Evolutionary conservation across 2,888 invertebrate genomes (phyloP), one percentile per base, ranked within the genome.

Genomic region (Tolmerus cingulatus): DNA sequence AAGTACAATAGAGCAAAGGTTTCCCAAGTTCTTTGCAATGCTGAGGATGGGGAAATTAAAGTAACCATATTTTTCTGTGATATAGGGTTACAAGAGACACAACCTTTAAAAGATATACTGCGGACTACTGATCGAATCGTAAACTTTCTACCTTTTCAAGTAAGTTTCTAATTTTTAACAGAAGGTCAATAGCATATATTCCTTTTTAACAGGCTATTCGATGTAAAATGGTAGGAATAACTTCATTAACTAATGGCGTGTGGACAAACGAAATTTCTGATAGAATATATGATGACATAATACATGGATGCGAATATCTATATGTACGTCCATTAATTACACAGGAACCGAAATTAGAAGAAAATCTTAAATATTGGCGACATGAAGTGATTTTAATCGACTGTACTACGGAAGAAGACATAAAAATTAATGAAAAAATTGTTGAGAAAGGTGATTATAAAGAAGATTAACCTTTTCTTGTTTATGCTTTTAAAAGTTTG

Each of bases 61-160:
- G 84, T 85, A 5, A 74, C 74, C 9, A 27, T 89, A 88, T 89
- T 88, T 57, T 88, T 89, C 43, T 88, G 88, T 87, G 89, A 89
- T 87, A 79, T 82, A 57, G 89, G 89, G 12, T 55, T 46, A 30
- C 66, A 34, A 51, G 27, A 37, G 12, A 86, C 46, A 5, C 2
- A 46, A 12, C 19, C 51, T 12, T 34, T 87, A 4, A 55, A 86
- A 23, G 76, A 88, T 34, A 46, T 88, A 57, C 37, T 86, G 9
- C 82, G 30, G 51, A 76, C 87, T 14, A 84, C 12, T 12, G n/a
- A 55, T 2, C 16, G 86, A 5, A 81, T 89, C 81, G 37, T 88
- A 12, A 86, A 77, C 5, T 46, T 82, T 43, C 0, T 88, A 14
- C 88, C 88, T 16, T 89, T 86, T 74, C 88, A 88, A 37, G 89